These are phyloP conservation scores for Felis chaus DNA, from an alignment of 2,113 vertebrate genomes.

Conservation along the genomic window DNA sequence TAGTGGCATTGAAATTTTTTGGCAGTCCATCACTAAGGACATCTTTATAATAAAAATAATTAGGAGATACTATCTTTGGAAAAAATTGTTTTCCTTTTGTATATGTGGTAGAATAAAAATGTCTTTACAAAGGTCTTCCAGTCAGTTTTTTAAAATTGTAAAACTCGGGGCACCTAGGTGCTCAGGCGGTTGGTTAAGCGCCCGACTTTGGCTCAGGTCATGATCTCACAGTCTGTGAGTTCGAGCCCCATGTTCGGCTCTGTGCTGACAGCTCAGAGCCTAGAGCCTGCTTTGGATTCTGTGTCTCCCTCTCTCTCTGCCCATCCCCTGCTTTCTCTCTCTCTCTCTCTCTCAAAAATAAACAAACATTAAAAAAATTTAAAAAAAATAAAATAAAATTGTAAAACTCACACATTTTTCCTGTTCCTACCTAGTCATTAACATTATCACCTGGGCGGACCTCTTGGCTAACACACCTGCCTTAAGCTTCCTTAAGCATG, in stretches of 20 bases:
- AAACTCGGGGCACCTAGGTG: too few species aligned
- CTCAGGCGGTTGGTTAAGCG: too few species aligned
- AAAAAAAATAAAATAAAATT: background rate
- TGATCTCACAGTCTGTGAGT: too few species aligned
- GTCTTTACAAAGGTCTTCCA: background rate
- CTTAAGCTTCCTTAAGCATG: background rate
- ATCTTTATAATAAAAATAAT: conserved; percentile 11
- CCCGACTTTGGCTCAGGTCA: too few species aligned
- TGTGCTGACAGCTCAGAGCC: too few species aligned
- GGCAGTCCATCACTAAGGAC: background rate
- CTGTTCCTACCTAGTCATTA: background rate
- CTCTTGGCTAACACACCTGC: background rate
- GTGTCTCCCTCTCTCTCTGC: too few species aligned
- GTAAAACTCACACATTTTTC: background rate
- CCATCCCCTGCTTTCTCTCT: too few species aligned
- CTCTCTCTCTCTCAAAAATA: too few species aligned
- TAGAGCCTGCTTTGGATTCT: too few species aligned
- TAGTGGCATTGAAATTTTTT: background rate
- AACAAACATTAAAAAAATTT: too few species aligned
- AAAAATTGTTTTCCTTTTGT: background rate
- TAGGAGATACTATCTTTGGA: background rate
- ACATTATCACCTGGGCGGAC: background rate
- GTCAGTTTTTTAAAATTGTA: background rate
- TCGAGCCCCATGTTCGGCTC: too few species aligned
- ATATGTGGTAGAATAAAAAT: background rate